Evolutionary conservation across 2,888 invertebrate genomes (phyloP).

Genomic region (Aspidiotus rigidus): DNA sequence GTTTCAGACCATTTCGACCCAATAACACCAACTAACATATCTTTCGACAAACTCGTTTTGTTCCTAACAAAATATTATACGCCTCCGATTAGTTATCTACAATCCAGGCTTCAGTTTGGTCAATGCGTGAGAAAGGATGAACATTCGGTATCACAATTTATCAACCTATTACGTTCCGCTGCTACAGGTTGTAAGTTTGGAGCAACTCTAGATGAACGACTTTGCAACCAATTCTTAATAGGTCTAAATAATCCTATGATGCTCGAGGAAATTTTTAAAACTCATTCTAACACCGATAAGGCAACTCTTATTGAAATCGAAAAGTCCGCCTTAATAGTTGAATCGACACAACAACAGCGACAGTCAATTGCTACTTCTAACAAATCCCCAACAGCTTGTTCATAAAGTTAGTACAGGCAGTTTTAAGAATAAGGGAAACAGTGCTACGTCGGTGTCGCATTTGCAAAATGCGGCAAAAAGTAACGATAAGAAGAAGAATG

Average conservation of each 20-base stretch:
- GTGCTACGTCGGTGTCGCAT: too few relatives aligned
- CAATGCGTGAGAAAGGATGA: background rate
- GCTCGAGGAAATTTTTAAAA: background rate
- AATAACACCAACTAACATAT: background rate
- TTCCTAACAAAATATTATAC: background rate
- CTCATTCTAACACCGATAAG: too few relatives aligned
- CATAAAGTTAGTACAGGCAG: too few relatives aligned
- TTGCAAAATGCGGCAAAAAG: too few relatives aligned
- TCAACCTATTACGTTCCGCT: background rate
- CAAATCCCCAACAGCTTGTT: too few relatives aligned
- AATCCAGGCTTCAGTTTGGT: background rate
- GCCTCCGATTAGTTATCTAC: background rate
- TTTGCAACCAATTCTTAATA: conserved; percentile 13
- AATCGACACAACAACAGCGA: background rate
- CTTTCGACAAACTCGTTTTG: background rate
- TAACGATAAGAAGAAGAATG: too few relatives aligned
- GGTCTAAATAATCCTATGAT: conserved; percentile 16
- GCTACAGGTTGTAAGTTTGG: conserved; percentile 3
- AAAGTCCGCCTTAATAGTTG: background rate
- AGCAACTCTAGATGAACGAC: conserved; percentile 1
- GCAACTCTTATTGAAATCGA: background rate
- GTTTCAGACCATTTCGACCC: conserved; percentile 6
- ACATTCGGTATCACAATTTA: background rate
- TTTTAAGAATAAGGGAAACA: too few relatives aligned
- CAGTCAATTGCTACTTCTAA: too few relatives aligned